A percentile compares a stretch with the other conserved stretches of the same genome.
phyloP scores from a whole-genome alignment of 2,888 invertebrate genomes.

The Volucella inflata region DNA sequence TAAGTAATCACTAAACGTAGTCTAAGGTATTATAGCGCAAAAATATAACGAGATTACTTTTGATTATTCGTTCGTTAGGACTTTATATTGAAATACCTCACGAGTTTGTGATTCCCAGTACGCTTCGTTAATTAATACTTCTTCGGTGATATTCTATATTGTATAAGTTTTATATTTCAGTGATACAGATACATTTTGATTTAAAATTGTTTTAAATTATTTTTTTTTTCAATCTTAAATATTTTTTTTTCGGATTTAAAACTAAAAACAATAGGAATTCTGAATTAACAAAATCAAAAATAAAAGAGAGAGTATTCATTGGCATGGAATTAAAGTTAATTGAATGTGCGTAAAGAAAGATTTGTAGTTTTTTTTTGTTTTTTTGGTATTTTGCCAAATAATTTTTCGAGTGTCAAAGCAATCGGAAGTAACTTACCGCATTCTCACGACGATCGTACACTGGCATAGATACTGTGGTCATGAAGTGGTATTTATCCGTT shows the following conservation, averaged over 20 bases:
- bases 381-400: conserved; percentile 21
- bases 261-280: conserved; percentile 9
- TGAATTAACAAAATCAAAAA: conserved; percentile 43
- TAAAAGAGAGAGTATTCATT: conserved; percentile 40
- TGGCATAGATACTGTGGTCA: conserved; percentile 97
- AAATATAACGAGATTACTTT: conserved; percentile 74
- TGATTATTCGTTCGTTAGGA: conserved; percentile 73
- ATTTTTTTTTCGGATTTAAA: not conserved
- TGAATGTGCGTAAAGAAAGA: conserved; percentile 59
- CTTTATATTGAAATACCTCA: conserved; percentile 89
- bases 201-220: conserved; percentile 23
- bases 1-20: conserved; percentile 74
- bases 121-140: conserved; percentile 97
- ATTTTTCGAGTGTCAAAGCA: not conserved
- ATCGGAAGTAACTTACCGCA: conserved; percentile 87
- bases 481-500: conserved; percentile 88
- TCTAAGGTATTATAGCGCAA: conserved; percentile 75
- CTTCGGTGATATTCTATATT: conserved; percentile 97
- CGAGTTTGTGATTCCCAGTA: conserved; percentile 96
- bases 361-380: conserved; percentile 55
- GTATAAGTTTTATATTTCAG: conserved; percentile 70
- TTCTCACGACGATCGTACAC: conserved; percentile 94
- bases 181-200: conserved; percentile 63
- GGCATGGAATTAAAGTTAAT: conserved; percentile 65
- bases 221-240: conserved; percentile 23